Evolutionary conservation across 2,113 vertebrate genomes (phyloP).

Genomic region (Urocolius indicus): DNA sequence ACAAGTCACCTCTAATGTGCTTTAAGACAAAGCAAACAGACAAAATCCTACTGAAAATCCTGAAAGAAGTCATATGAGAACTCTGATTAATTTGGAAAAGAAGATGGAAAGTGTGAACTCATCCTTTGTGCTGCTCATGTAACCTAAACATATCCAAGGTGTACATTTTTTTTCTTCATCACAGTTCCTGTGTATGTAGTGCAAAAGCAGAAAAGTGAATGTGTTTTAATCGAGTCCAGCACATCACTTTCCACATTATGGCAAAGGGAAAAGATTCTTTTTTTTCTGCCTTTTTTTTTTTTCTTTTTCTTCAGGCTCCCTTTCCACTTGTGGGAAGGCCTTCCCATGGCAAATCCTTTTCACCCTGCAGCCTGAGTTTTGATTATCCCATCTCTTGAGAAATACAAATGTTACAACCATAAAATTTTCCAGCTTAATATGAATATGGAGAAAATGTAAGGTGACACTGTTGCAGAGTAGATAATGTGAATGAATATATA

Average conservation of each 20-base stretch:
- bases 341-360: background rate
- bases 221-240: background rate
- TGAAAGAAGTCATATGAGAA: background rate
- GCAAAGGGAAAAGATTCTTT: background rate
- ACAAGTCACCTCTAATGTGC: background rate
- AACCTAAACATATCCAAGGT: background rate
- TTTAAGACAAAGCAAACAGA: background rate
- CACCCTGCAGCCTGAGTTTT: background rate
- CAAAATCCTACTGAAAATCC: background rate
- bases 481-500: constrained; percentile 14
- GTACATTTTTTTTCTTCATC: background rate
- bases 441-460: background rate
- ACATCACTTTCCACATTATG: background rate
- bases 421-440: background rate
- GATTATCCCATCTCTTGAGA: background rate
- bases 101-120: background rate
- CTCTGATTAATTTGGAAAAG: background rate
- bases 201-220: background rate
- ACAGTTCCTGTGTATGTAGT: accelerated
- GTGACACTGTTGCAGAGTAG: background rate
- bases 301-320: background rate
- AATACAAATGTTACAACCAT: background rate
- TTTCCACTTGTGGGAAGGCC: accelerated
- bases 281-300: background rate
- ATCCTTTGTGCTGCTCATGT: background rate